Base-by-base conservation (phyloP, 2,113 vertebrate genomes). In the Elanoides forficatus region DNA sequence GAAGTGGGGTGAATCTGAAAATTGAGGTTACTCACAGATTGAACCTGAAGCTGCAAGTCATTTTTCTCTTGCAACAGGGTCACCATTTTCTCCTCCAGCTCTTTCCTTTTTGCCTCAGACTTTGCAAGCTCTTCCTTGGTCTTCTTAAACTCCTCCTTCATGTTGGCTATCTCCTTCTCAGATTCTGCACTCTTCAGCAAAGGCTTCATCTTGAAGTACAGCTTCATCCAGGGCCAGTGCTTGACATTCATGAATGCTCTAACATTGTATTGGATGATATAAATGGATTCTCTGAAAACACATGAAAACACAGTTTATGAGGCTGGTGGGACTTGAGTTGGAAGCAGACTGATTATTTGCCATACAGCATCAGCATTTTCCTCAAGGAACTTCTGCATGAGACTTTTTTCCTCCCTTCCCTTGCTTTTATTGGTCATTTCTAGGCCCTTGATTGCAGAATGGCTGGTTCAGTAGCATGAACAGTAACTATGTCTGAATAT, bases 201-300 rank as follows among this genome's bases (percentile, higher is more conserved):
- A 23, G 98, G 98, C 71, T 98, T 98, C 45, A 98, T 98, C 88
- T 98, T 98, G 93, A 98, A 98, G 81, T 30, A 98, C 27, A 98
- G 5, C 52, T 98, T 98, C 98, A 98, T 98, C 98, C 98, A 98
- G 56, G 98, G 98, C 98, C 98, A 98, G 87, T 98, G 98, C 38
- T 92, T 97, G 6, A 95, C 86, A 0, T 92, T 95, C 96, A 97
- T 95, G 71, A 96, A 97, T 62, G 98, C 36, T 5, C 98, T 67
- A 20, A 99, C 74, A 50, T 99, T 99, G 98, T 99, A 99, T 63
- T 99, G 99, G 84, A 99, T 98, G 15, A 98, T 98, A 88, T 98
- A 99, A 97, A 99, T 98, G 4, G 99, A 97, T 76, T 99, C 98
- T 96, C 98, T 99, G 96, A 82, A 78, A 90, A 68, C 15, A 40